These are phyloP conservation scores for Archips crataeganus DNA, from an alignment of 2,888 invertebrate species.

Conservation along the genomic window DNA sequence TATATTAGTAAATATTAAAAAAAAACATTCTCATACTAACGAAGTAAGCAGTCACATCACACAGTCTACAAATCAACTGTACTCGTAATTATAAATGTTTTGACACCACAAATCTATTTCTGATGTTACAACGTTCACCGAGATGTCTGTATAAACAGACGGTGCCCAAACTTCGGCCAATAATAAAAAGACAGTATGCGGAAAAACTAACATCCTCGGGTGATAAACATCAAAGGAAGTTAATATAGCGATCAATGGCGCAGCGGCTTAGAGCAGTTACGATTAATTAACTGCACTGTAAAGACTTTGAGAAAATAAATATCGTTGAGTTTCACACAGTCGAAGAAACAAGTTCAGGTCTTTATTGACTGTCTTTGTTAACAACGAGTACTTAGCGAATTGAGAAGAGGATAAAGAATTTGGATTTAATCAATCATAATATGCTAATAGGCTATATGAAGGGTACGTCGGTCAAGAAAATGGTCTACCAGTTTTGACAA, in stretches of 20 bases:
- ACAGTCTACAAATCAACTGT: slow-evolving; percentile 65
- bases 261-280: slow-evolving; percentile 68
- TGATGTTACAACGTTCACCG: slow-evolving; percentile 66
- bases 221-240: slow-evolving; percentile 80
- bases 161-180: slow-evolving; percentile 83
- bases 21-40: slow-evolving; percentile 34
- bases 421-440: neutral
- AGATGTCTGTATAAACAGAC: slow-evolving; percentile 81
- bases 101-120: slow-evolving; percentile 84
- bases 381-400: neutral
- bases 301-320: slow-evolving; percentile 51
- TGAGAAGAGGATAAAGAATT: neutral
- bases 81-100: slow-evolving; percentile 69
- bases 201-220: slow-evolving; percentile 84
- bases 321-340: slow-evolving; percentile 18
- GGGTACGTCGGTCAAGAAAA: too few relatives aligned
- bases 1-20: too few relatives aligned
- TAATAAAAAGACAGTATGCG: slow-evolving; percentile 85
- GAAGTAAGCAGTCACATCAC: slow-evolving; percentile 16
- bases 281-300: slow-evolving; percentile 50
- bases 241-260: slow-evolving; percentile 81
- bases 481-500: too few relatives aligned
- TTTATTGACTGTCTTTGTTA: slow-evolving; percentile 1
- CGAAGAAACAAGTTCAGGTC: neutral
- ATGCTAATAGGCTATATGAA: too few relatives aligned